Conservation (phyloP, 2,888 invertebrate species). For the Hermaeophaga mercurialis region DNA sequence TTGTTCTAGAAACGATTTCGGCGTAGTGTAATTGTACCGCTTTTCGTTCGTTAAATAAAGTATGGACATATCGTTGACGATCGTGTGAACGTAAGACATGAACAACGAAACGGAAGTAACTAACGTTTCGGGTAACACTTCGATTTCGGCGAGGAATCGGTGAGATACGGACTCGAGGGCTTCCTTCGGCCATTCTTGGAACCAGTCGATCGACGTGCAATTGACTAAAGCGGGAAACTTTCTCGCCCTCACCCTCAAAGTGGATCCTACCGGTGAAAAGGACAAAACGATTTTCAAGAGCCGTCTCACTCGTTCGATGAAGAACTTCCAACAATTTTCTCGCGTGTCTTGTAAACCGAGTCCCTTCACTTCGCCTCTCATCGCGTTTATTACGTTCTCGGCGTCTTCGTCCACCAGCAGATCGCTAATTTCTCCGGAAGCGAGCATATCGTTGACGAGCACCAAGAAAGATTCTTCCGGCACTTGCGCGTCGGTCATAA, state of each 20-base stretch:
- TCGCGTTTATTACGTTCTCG: constrained; percentile 80
- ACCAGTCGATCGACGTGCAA: constrained; percentile 94
- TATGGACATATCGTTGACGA: constrained; percentile 84
- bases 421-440: constrained; percentile 93
- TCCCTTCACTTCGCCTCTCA: constrained; percentile 80
- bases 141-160: constrained; percentile 79
- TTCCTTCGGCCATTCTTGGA: constrained; percentile 94
- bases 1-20: constrained; percentile 93
- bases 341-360: constrained; percentile 81
- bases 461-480: constrained; percentile 90
- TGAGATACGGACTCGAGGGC: constrained; percentile 88
- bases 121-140: constrained; percentile 69
- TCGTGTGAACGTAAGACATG: constrained; percentile 89
- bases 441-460: constrained; percentile 89
- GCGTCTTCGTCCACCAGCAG: constrained; percentile 88
- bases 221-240: constrained; percentile 95
- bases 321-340: constrained; percentile 95
- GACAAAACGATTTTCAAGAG: constrained; percentile 81
- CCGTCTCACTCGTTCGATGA: constrained; percentile 86
- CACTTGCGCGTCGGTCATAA: constrained; percentile 94
- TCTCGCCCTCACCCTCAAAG: constrained; percentile 81
- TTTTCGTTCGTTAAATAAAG: constrained; percentile 82
- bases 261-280: constrained; percentile 93
- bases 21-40: constrained; percentile 94
- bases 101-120: constrained; percentile 75